Conservation (phyloP, 2,888 invertebrate species). For the Phragmatobia fuliginosa region DNA sequence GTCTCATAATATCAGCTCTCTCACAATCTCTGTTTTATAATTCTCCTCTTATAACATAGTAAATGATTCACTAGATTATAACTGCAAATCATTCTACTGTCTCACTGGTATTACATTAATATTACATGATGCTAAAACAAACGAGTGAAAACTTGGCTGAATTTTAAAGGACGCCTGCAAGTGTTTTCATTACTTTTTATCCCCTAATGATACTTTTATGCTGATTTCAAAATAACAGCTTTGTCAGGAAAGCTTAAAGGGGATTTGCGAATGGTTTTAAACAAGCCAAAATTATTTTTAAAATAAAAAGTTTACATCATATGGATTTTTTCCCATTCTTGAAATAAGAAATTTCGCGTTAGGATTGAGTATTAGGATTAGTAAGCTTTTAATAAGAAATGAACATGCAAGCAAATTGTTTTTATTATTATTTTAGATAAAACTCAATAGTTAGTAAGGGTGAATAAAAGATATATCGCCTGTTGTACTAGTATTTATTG, state of each 20-base stretch:
- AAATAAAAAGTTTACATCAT: too few species aligned
- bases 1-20: conserved; percentile 23
- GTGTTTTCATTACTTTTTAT: conserved; percentile 24
- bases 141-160: conserved; percentile 22
- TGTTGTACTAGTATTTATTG: neutral
- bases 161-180: conserved; percentile 20
- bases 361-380: neutral
- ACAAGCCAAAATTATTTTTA: neutral
- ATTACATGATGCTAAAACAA: conserved; percentile 22
- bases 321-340: neutral
- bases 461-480: neutral
- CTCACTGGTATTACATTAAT: conserved; percentile 20
- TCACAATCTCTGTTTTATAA: conserved; percentile 25
- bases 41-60: conserved; percentile 22
- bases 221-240: conserved; percentile 15
- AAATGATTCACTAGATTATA: conserved; percentile 24
- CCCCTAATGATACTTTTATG: conserved; percentile 16
- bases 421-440: too few species aligned
- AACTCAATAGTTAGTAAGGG: too few species aligned
- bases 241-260: neutral
- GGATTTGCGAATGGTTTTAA: neutral
- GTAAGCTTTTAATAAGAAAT: too few species aligned
- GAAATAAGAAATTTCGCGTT: neutral
- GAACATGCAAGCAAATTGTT: too few species aligned
- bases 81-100: conserved; percentile 19